Conservation (phyloP, 2,113 vertebrate genomes). For the Falcunculus frontatus region DNA sequence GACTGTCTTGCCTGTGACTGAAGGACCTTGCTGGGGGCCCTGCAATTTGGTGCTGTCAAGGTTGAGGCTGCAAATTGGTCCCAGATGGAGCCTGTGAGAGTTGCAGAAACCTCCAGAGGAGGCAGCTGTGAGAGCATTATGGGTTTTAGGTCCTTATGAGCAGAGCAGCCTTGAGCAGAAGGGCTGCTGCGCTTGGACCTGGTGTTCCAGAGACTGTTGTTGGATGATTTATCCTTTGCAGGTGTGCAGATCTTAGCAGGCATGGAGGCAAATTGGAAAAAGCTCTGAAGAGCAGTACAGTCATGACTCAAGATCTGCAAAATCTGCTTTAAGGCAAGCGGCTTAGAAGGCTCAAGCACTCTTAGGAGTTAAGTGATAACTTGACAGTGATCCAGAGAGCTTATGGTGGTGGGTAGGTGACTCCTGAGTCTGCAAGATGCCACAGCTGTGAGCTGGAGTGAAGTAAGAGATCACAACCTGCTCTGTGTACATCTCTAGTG, state of each 20-base stretch:
- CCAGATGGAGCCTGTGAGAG: not conserved
- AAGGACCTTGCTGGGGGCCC: not conserved
- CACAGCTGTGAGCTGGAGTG: not conserved
- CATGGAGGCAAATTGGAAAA: not conserved
- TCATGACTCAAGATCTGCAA: not conserved
- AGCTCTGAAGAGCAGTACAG: not conserved
- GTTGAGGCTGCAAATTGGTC: not conserved
- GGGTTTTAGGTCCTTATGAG: not conserved
- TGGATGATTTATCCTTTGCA: not conserved
- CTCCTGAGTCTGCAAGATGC: not conserved
- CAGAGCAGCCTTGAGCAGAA: not conserved
- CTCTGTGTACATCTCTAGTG: not conserved
- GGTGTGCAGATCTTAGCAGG: not conserved
- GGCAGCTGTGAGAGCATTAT: not conserved
- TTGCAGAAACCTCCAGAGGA: not conserved
- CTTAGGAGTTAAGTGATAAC: not conserved
- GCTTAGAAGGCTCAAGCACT: not conserved
- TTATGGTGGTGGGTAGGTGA: not conserved
- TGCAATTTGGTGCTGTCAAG: not conserved
- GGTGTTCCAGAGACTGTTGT: not conserved
- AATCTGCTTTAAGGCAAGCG: not conserved
- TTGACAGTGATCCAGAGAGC: constrained; percentile 3
- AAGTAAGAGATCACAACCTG: not conserved
- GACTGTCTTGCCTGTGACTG: not conserved
- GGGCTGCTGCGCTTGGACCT: not conserved